Conservation (phyloP, 2,888 invertebrate species). For the Agrochola macilenta region DNA sequence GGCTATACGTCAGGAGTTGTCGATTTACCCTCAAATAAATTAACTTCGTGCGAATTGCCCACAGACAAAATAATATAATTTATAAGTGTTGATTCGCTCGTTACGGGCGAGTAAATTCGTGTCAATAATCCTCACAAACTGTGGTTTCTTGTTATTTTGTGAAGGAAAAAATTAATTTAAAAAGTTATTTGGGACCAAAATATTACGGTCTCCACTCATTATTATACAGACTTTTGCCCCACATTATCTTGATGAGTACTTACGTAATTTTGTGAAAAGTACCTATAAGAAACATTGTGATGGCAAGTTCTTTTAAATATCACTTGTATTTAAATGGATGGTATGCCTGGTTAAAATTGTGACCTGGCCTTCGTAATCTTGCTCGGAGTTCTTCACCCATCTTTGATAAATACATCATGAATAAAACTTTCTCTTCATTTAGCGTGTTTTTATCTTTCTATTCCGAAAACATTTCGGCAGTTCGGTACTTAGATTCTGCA, state of each 20-base stretch:
- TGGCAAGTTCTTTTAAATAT: slow-evolving; percentile 47
- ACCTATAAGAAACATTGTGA: slow-evolving; percentile 4
- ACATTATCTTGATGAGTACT: slow-evolving; percentile 34
- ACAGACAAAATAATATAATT: too few relatives aligned
- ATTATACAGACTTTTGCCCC: slow-evolving; percentile 15
- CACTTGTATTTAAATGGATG: slow-evolving; percentile 26
- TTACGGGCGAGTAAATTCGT: too few relatives aligned
- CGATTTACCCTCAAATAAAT: too few relatives aligned
- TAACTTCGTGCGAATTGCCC: too few relatives aligned
- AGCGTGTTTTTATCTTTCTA: not conserved
- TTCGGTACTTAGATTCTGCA: not conserved
- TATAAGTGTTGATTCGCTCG: too few relatives aligned
- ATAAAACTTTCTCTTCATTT: slow-evolving; percentile 19
- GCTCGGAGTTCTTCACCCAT: not conserved
- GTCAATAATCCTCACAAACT: not conserved
- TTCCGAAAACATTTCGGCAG: not conserved
- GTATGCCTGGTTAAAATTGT: not conserved
- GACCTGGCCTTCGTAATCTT: not conserved
- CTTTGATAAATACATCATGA: not conserved
- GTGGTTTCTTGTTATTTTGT: not conserved
- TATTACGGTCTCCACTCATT: slow-evolving; percentile 24
- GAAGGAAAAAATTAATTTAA: slow-evolving; percentile 10
- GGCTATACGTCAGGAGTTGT: too few relatives aligned
- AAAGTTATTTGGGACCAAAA: slow-evolving; percentile 15
- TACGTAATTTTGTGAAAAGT: slow-evolving; percentile 34